Evolutionary conservation across 1,140 invertebrate genomes (phyloP).

Genomic region (Armadillidium nasatum): DNA sequence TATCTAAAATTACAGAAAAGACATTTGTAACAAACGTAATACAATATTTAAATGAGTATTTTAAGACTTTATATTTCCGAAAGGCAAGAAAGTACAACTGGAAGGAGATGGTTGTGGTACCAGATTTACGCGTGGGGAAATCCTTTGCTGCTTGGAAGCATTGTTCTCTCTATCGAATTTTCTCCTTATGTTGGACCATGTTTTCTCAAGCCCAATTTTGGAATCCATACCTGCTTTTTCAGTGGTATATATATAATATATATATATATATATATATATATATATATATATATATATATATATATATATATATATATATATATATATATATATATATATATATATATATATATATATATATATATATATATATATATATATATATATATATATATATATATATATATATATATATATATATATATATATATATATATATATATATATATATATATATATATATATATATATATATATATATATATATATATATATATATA

Average conservation of each 20-base stretch:
- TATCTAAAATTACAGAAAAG: too few species aligned
- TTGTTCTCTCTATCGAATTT: conserved; percentile 43
- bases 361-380: conserved; percentile 16
- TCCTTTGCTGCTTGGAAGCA: conserved; percentile 36
- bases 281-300: too few species aligned
- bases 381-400: too few species aligned
- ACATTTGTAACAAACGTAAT: too few species aligned
- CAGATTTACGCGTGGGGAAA: conserved; percentile 42
- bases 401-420: too few species aligned
- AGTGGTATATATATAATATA: conserved; percentile 24
- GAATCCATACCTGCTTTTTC: conserved; percentile 43
- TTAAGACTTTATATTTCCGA: not conserved
- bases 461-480: not conserved
- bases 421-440: too few species aligned
- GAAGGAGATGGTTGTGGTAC: conserved; percentile 43
- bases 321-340: not conserved
- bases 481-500: too few species aligned
- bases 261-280: too few species aligned
- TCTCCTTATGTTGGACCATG: conserved; percentile 38
- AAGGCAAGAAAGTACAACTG: conserved; percentile 39
- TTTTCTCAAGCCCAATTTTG: conserved; percentile 44
- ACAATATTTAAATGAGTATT: too few species aligned
- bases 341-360: conserved; percentile 18
- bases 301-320: conserved; percentile 12
- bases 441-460: too few species aligned